Evolutionary conservation across 2,797 vertebrate genomes (phyloP), one percentile per base, ranked within the genome.

Genomic region (Parauchenoglanis punctatus): DNA sequence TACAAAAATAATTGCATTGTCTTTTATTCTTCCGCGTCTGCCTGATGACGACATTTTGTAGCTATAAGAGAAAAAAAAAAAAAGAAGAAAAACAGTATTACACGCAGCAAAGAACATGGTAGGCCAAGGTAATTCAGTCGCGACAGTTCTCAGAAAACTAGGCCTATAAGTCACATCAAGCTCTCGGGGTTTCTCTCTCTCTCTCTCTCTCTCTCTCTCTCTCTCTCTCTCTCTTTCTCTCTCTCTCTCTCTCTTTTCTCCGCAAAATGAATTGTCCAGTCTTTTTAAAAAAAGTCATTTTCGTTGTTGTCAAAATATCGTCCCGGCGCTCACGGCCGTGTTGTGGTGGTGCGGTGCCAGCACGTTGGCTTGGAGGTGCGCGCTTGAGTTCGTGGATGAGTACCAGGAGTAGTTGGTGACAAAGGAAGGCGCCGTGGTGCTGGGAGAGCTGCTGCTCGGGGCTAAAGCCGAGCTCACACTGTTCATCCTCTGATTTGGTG

Each of bases 351-450:
- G 97, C 86, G 96, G 96, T 70, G 97, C 93, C 12, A 97, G 95
- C 49, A 93, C 94, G 23, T 94, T 90, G 58, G 97, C 93, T 91
- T 96, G 96, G 89, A 98, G 94, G 93, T 97, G 97, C 67, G 96
- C 88, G 0, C 95, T 88, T 84, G 96, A 95, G 93, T 94, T 96
- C 88, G 97, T 96, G 63, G 95, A 93, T 54, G 97, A 96, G 91
- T 98, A 99, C 98, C 98, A 99, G 82, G 97, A 96, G 93, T 99
- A 99, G 95, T 96, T 99, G 35, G 97, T 96, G 93, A 99, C 94
- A 91, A 99, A 99, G 7, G 98, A 95, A 4, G 96, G 95, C 84
- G 96, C 95, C 31, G 94, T 94, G 85, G 93, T 94, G 94, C 93
- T 95, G 90, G 96, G 95, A 3, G 97, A 97, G 93, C 97, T 97